Evolutionary conservation across 1,140 invertebrate genomes (phyloP), one percentile per base, ranked within the genome.

Genomic region (Bicyclus anynana): DNA sequence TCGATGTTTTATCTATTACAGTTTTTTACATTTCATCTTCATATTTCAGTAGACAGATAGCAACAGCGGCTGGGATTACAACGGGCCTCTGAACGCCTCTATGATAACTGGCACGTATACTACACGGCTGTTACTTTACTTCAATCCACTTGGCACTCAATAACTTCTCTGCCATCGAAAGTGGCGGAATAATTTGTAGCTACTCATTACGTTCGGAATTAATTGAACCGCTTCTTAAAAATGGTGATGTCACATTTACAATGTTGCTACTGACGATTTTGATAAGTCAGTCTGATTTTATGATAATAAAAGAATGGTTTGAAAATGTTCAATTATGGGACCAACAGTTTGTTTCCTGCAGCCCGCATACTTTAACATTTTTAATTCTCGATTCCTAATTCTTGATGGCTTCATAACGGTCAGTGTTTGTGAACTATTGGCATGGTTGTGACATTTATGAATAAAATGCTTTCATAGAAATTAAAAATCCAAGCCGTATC

Each of bases 101-200:
- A 56, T 71, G 72, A 77, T 76, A 72, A 53, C 78, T 87, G 84
- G 82, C 84, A 85, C 72, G 59, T 59, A 35, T 48, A 61, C 65
- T 61, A 60, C 38, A 53, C 84, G 77, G 79, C 81, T 85, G 82
- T 77, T 84, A 61, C 68, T 54, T 67, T 68, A 64, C 67, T 76
- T 83, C 77, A 87, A 67, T 72, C 70, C 72, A 75, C 72, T 87
- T 84, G 84, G 81, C 84, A 87, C 80, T 64, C 73, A 76, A 81
- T 80, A 82, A 80, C 70, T 78, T 78, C 77, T 69, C 65, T 63
- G 70, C 55, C 64, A 65, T 67, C 65, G 67, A 69, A 70, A 74
- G 67, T 77, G 72, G 67, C 66, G 65, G 61, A 72, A 81, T 84
- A 77, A 78, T 83, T 80, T 81, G 72, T 79, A 62, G 53, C 56